Evolutionary conservation across 2,113 vertebrate genomes (phyloP).

Genomic region (Cyprinodon variegatus): DNA sequence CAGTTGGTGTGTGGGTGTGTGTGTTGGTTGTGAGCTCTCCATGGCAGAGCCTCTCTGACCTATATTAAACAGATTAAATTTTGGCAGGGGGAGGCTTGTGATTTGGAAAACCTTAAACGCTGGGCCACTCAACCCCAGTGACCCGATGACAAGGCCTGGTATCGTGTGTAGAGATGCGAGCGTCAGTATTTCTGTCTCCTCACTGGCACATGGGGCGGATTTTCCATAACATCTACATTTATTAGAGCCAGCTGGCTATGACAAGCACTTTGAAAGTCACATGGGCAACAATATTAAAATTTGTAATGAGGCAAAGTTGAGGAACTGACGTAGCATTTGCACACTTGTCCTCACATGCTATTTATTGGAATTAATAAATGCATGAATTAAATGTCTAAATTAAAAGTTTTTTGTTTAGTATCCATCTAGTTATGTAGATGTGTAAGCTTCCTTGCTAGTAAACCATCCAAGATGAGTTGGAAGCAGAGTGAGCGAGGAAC

Average conservation of each 20-base stretch:
- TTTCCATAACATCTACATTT: conserved; percentile 78
- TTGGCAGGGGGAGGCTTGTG: conserved; percentile 53
- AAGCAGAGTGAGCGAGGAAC: conserved; percentile 54
- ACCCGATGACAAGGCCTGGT: conserved; percentile 69
- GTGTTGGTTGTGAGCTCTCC: conserved; percentile 33
- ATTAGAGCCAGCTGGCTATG: conserved; percentile 71
- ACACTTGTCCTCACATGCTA: neutral
- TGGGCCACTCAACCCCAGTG: conserved; percentile 70
- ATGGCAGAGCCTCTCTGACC: conserved; percentile 50
- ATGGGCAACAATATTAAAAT: conserved; percentile 61
- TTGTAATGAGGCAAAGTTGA: conserved; percentile 33
- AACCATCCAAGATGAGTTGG: conserved; percentile 52
- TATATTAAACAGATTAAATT: conserved; percentile 56
- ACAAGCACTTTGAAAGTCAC: conserved; percentile 54
- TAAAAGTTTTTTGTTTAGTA: conserved; percentile 11
- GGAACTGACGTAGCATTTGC: conserved; percentile 23
- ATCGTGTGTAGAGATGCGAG: conserved; percentile 73
- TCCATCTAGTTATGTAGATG: conserved; percentile 7
- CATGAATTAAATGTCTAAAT: conserved; percentile 5
- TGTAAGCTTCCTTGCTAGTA: conserved; percentile 35
- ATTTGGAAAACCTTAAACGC: conserved; percentile 67
- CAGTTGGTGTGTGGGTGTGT: conserved; percentile 16
- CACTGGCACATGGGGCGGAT: conserved; percentile 71
- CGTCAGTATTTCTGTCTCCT: conserved; percentile 74
- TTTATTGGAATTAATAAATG: neutral